A percentile compares a stretch with the other conserved stretches of the same genome.
Conservation (phyloP, 2,113 vertebrate species). For the Actenoides hombroni region DNA sequence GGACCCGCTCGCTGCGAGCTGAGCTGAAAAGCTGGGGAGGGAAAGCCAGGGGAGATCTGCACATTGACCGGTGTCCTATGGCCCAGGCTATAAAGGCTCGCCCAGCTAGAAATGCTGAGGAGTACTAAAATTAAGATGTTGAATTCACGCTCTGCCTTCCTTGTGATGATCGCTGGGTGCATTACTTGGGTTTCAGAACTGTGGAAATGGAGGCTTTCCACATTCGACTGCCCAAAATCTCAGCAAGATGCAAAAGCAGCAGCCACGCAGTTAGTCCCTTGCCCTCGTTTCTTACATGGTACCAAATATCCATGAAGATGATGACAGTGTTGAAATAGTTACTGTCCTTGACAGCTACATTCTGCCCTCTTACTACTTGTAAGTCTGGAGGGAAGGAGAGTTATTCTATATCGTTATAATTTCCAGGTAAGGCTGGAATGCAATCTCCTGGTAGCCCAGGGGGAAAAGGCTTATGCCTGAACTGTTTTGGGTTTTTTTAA, state of each 20-base stretch:
- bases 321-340: background rate
- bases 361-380: background rate
- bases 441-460: background rate
- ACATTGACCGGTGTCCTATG: background rate
- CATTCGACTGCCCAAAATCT: background rate
- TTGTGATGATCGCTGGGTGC: rapidly evolving
- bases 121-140: background rate
- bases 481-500: background rate
- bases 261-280: background rate
- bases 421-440: background rate
- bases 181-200: background rate
- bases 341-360: background rate
- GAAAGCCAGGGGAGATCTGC: background rate
- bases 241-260: background rate
- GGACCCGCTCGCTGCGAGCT: rapidly evolving
- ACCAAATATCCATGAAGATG: background rate
- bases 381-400: background rate
- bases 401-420: background rate
- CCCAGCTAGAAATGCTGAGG: background rate
- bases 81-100: background rate
- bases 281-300: background rate
- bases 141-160: background rate
- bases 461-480: background rate
- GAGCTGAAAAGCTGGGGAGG: background rate
- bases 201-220: background rate